Evolutionary conservation across 2,888 invertebrate species (phyloP), one percentile per base, ranked within the genome.

Genomic region (Netelia melanura): DNA sequence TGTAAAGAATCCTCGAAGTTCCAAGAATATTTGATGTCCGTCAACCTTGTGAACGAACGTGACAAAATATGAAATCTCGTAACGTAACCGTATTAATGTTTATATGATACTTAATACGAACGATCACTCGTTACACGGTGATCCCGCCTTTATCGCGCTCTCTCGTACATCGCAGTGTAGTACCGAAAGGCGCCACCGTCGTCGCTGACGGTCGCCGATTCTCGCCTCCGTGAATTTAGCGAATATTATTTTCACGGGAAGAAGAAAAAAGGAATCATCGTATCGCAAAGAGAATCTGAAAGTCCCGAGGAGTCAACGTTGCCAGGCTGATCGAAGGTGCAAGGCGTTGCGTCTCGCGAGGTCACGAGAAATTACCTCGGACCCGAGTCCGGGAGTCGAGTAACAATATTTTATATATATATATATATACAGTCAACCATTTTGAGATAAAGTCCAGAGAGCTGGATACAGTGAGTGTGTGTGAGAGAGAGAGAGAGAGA

Each of bases 201-300:
- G 8, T 38, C 38, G 38, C 38, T 38, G 38, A 6, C 38, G 38
- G 0, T 38, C 38, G 38, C 38, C 38, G 38, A 6, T 38, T 38
- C 38, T 38, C 38, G 38, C 38, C 38, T 38, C 3, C 38, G 30
- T 23, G 6, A 3, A 56, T 54, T 11, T 14, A 23, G 21, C 38
- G 5, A 23, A 58, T 68, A 25, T 67, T 44, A 43, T 38, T 25
- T 65, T 43, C 38, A 38, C n/a, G n/a, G n/a, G 38, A 64, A n/a
- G 8, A 48, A 48, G 14, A 48, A 48, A 48, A 48, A 48, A 48
- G 14, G 11, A 48, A 48, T 14, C 10, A 11, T 14, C 1, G 48
- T 48, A 48, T 48, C 48, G 48, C 14, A 48, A 48, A 14, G 14
- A 48, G 48, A 48, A 48, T 48, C 48, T 48, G 48, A 48, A 48